A percentile compares a stretch with the other conserved stretches of the same genome.
phyloP scores from a whole-genome alignment of 1,140 invertebrate genomes.

The Ceratosolen fusciceps region DNA sequence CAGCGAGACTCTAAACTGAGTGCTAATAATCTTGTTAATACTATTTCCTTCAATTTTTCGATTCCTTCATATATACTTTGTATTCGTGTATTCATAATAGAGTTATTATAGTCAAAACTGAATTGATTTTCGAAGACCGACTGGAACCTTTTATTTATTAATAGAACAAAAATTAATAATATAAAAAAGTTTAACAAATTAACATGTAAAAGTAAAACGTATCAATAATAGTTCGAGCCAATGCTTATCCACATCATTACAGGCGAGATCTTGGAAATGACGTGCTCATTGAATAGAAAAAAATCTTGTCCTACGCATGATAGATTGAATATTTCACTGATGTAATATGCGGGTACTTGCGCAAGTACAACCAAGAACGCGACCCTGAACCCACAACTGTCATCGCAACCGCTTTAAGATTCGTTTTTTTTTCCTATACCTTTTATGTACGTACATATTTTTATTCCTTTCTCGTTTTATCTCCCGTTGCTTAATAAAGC shows the following conservation, averaged over 20 bases:
- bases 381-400: conserved; percentile 35
- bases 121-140: too few species aligned
- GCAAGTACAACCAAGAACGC: conserved; percentile 22
- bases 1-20: background rate
- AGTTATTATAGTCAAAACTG: too few species aligned
- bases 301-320: conserved; percentile 24
- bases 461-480: background rate
- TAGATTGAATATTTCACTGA: conserved; percentile 25
- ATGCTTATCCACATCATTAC: too few species aligned
- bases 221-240: too few species aligned
- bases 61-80: too few species aligned
- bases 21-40: conserved; percentile 3
- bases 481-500: background rate
- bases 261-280: background rate
- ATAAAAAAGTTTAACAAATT: too few species aligned
- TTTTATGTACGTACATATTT: too few species aligned
- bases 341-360: conserved; percentile 3
- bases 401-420: background rate
- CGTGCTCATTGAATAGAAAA: background rate
- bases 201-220: too few species aligned
- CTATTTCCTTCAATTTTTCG: background rate
- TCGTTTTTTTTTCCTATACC: background rate
- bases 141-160: too few species aligned
- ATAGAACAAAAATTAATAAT: too few species aligned
- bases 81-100: too few species aligned